Evolutionary conservation across 2,113 vertebrate species (phyloP).

Genomic region (Podocnemis expansa): DNA sequence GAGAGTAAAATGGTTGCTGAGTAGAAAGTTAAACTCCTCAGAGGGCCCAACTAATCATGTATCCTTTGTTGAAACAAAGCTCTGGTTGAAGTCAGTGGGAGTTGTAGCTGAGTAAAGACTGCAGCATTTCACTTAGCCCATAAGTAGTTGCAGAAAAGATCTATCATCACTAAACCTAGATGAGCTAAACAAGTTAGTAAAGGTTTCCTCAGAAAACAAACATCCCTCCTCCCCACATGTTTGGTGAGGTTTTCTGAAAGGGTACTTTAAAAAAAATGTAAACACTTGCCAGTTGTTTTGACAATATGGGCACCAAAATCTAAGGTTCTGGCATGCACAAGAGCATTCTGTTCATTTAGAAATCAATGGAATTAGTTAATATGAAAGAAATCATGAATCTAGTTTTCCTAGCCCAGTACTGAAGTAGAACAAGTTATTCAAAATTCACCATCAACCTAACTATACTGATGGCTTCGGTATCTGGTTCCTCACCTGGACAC

Average conservation of each 20-base stretch:
- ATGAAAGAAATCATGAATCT: background rate
- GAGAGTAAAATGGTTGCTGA: background rate
- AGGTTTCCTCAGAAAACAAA: too few relatives aligned
- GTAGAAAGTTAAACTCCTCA: background rate
- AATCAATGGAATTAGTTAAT: background rate
- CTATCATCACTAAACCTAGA: background rate
- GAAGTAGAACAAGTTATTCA: background rate
- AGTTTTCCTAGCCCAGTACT: background rate
- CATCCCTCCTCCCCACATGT: too few relatives aligned
- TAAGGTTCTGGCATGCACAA: background rate
- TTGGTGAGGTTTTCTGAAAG: background rate
- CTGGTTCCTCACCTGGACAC: background rate
- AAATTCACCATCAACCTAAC: background rate
- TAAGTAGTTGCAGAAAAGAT: background rate
- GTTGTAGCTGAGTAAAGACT: background rate
- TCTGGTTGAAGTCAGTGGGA: background rate
- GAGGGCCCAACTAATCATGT: background rate
- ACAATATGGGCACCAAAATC: background rate
- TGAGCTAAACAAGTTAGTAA: background rate
- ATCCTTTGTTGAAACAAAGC: background rate
- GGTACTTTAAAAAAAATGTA: too few relatives aligned
- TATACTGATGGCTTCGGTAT: background rate
- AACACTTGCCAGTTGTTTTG: background rate
- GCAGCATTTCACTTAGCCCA: background rate
- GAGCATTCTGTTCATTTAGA: background rate